A percentile compares a stretch with the other conserved stretches of the same genome.
Conservation (phyloP, 1,140 invertebrate species). For the Apolygus lucorum region DNA sequence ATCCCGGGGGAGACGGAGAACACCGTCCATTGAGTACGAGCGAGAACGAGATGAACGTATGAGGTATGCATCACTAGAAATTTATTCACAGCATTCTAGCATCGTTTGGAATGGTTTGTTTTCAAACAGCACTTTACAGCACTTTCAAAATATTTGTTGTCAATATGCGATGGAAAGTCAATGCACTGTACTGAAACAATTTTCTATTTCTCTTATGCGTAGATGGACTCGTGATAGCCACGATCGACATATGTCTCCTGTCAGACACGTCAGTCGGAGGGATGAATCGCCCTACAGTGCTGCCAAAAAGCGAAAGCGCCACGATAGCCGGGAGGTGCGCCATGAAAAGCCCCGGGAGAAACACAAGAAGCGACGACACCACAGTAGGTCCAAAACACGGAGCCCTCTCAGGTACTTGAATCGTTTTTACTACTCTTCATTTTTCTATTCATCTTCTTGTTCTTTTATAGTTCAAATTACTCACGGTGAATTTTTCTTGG, state of each 20-base stretch:
- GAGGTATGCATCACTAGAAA: too few species aligned
- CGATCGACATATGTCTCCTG: slow-evolving; percentile 6
- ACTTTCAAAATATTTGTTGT: too few species aligned
- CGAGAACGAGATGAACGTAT: not conserved
- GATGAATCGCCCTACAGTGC: slow-evolving; percentile 24
- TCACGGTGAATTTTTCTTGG: not conserved
- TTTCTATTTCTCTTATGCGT: not conserved
- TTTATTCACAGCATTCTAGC: not conserved
- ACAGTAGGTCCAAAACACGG: slow-evolving; percentile 19
- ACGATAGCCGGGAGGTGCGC: slow-evolving; percentile 8
- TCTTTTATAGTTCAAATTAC: not conserved
- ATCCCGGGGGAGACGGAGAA: not conserved
- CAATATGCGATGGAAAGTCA: too few species aligned
- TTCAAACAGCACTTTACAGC: too few species aligned
- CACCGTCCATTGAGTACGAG: slow-evolving; percentile 1
- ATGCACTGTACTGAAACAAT: too few species aligned
- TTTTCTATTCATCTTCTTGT: not conserved
- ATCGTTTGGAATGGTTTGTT: not conserved
- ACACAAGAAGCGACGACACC: slow-evolving; percentile 27
- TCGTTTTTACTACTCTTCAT: not conserved
- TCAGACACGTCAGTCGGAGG: slow-evolving; percentile 5
- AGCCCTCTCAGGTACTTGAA: slow-evolving; percentile 26
- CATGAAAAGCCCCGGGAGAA: slow-evolving; percentile 18
- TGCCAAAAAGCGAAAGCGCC: slow-evolving; percentile 18
- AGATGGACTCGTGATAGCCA: slow-evolving; percentile 1